Conservation (phyloP, 2,797 vertebrate species). For the Astyanax mexicanus region DNA sequence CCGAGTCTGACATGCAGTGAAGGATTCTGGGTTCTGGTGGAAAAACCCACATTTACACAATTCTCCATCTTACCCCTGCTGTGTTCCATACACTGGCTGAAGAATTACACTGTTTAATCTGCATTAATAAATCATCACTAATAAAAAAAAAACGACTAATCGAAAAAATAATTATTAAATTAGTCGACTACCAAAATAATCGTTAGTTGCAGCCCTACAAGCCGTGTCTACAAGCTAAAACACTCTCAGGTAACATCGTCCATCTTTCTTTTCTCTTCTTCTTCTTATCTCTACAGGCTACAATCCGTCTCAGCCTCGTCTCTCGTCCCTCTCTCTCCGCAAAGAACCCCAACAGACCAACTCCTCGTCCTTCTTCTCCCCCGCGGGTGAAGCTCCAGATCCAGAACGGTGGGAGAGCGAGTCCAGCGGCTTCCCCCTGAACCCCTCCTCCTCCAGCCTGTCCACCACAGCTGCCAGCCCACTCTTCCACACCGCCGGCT, state of each 20-base stretch:
- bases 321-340: constrained; percentile 40
- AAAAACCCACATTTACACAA: no score
- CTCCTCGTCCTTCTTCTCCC: constrained; percentile 31
- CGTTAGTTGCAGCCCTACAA: no score
- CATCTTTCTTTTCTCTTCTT: background rate
- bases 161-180: no score
- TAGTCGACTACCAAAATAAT: no score
- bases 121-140: no score
- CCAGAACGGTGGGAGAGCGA: constrained; percentile 58
- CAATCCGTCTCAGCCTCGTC: constrained; percentile 41
- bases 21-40: no score
- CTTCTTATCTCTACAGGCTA: no score
- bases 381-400: constrained; percentile 38
- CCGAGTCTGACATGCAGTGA: no score
- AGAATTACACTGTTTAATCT: no score
- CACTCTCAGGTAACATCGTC: background rate
- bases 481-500: constrained; percentile 30
- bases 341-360: constrained; percentile 38
- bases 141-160: no score
- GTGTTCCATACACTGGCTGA: no score
- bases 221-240: background rate
- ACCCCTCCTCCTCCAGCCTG: constrained; percentile 9
- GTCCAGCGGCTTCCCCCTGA: constrained; percentile 54
- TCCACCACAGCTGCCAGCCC: constrained; percentile 35
- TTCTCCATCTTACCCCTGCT: no score